Base-by-base conservation (phyloP, 2,888 invertebrate species). In the Stenichneumon culpator region DNA sequence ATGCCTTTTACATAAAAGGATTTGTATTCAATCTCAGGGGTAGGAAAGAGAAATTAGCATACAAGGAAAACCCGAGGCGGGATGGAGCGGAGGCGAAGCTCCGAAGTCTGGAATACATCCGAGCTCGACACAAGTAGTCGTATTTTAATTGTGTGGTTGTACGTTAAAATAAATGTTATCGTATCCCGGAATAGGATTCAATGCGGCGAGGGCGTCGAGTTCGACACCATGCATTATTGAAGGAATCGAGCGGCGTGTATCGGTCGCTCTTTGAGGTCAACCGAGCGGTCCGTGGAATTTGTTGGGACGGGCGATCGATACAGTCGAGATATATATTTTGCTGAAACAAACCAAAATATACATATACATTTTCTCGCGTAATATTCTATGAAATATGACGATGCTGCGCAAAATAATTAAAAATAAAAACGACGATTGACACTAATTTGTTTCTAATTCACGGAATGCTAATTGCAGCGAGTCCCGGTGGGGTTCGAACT, bases 161-260 rank as follows among this genome's bases (percentile, higher is more conserved):
- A 57, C 28, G 74, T 19, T 9, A 6, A 19, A 63, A 50, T 32
- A 14, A 75, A 28, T 32, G 3, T 19, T 75, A 22, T 65, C 14
- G 22, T n/a, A 65, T 65, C 14, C 47, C 22, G 3, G 19, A 47
- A 47, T 36, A 28, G 14, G 50, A 65, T 60, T 44, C 25, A 9
- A 60, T 50, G 9, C n/a, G 16, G 14, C 36, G 50, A 19, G 32
- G 63, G 14, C 50, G 28, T 36, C 22, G 50, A 52, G 36, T 65
- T 65, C 50, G 65, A 52, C 63, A 63, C n/a, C 11, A 32, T 65
- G 75, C 75, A 75, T 75, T 65, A 65, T 75, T 75, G 22, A 65
- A 75, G 65, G 50, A 65, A 65, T 75, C 65, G 50, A 50, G 63
- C 50, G 75, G 63, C 36, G 65, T n/a, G 63, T n/a, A 65, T 28